Conservation (phyloP, 2,888 invertebrate species). For the Phoenoteleia sp. region DNA sequence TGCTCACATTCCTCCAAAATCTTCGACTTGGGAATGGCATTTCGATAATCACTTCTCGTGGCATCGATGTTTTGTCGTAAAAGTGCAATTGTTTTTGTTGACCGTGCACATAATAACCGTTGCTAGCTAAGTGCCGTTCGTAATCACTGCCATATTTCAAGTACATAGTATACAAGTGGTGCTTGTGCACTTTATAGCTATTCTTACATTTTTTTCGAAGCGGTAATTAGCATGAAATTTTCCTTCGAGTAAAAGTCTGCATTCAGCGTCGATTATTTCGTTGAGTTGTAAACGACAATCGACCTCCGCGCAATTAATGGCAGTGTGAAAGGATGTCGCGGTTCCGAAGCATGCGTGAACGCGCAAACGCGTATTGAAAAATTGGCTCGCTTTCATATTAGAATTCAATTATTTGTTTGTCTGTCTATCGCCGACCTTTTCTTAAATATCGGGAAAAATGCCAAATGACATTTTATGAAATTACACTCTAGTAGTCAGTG, state of each 20-base stretch:
- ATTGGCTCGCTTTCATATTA: slow-evolving; percentile 10
- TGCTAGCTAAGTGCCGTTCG: slow-evolving; percentile 40
- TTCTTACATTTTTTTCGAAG: slow-evolving; percentile 17
- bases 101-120: slow-evolving; percentile 30
- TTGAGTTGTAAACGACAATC: slow-evolving; percentile 54
- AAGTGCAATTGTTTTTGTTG: slow-evolving; percentile 38
- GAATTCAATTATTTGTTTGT: not conserved
- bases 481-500: not conserved
- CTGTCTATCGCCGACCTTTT: not conserved
- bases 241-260: slow-evolving; percentile 36
- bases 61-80: slow-evolving; percentile 33
- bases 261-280: slow-evolving; percentile 42
- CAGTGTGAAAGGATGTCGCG: slow-evolving; percentile 53
- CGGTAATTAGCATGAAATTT: slow-evolving; percentile 54
- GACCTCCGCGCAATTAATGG: slow-evolving; percentile 49
- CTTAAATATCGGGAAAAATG: not conserved
- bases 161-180: slow-evolving; percentile 15
- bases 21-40: slow-evolving; percentile 11
- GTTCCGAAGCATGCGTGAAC: slow-evolving; percentile 14
- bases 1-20: too few relatives aligned
- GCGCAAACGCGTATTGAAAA: slow-evolving; percentile 1
- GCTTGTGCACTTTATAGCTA: slow-evolving; percentile 41
- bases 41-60: slow-evolving; percentile 24
- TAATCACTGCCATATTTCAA: slow-evolving; percentile 45
- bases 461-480: not conserved